Base-by-base conservation (phyloP, 2,113 vertebrate species). In the Ochotona curzoniae region DNA sequence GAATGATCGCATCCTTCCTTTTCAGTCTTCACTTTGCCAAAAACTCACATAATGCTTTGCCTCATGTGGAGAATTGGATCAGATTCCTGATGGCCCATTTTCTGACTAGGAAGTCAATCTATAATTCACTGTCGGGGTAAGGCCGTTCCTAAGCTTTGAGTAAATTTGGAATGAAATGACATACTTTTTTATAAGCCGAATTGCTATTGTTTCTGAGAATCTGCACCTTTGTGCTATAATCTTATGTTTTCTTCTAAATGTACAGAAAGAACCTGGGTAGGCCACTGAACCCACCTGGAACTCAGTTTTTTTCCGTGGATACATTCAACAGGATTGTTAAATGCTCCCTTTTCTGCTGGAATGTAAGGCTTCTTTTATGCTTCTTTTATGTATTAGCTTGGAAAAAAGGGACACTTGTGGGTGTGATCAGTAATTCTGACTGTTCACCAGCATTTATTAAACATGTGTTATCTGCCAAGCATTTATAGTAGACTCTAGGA, bases 381-480 rank as follows among this genome's bases (percentile, higher is more conserved):
- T 13, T 26, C 61, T 13, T 26, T 79, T 63, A 69, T 89, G 44
- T 35, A 2, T 61, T 61, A 75, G 12, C 14, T 11, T 44, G 38
- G 44, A 49, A 86, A 18, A 79, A 83, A 87, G 80, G 73, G 66
- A 21, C 71, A 2, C 83, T 61, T 87, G 64, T 7, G 2, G 9
- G 32, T 88, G 78, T 73, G 79, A n/a, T 76, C 18, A 67, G 66
- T 87, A 57, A 49, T 83, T 89, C 38, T 83, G 47, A 57, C 64
- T 75, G 74, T 87, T 93, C 23, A 87, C 14, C 44, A 94, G 32
- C 15, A 75, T 86, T 93, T 88, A 74, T 44, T 67, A 47, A 90
- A 70, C 18, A 71, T 13, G 17, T 81, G 47, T 51, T 82, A 66
- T 69, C 66, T 93, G 44, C 60, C n/a, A 71, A 20, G 7, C 21